Percentiles rank a stretch among this genome's conserved stretches.
phyloP scores from a whole-genome alignment of 2,797 vertebrate species.

The Anguilla pacifica region DNA sequence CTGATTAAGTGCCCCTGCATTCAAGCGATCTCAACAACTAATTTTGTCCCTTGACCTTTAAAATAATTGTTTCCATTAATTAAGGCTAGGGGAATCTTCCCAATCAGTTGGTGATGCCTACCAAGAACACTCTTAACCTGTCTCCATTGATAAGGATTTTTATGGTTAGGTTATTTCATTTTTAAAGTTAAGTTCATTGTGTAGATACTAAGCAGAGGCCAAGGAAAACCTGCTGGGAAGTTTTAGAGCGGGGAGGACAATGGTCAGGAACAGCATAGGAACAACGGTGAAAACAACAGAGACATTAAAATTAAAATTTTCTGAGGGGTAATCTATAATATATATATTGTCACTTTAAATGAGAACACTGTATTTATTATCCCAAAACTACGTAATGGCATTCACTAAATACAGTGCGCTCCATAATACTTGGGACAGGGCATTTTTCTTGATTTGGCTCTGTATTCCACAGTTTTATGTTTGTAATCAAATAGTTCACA shows the following conservation, averaged over 20 bases:
- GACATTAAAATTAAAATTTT: neutral
- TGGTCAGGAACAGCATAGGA: neutral
- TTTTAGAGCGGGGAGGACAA: neutral
- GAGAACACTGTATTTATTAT: neutral
- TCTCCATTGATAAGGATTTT: neutral
- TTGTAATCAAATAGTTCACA: too few relatives aligned
- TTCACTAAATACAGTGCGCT: neutral
- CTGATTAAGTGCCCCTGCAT: neutral
- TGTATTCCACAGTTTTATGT: too few relatives aligned
- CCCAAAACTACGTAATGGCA: neutral
- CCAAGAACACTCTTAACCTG: neutral
- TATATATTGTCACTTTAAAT: neutral
- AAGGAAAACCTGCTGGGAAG: neutral
- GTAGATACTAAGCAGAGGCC: neutral
- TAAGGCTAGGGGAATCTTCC: neutral
- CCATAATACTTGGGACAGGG: too few relatives aligned
- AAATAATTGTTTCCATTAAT: slow-evolving; percentile 7
- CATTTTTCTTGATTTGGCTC: too few relatives aligned
- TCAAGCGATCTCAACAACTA: neutral
- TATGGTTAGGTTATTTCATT: neutral
- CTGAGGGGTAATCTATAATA: neutral
- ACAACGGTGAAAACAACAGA: neutral
- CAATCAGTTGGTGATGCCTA: neutral
- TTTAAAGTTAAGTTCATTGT: neutral
- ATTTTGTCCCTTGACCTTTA: neutral